Base-by-base conservation (phyloP, 2,797 vertebrate species). In the Sebastes flavidus region DNA sequence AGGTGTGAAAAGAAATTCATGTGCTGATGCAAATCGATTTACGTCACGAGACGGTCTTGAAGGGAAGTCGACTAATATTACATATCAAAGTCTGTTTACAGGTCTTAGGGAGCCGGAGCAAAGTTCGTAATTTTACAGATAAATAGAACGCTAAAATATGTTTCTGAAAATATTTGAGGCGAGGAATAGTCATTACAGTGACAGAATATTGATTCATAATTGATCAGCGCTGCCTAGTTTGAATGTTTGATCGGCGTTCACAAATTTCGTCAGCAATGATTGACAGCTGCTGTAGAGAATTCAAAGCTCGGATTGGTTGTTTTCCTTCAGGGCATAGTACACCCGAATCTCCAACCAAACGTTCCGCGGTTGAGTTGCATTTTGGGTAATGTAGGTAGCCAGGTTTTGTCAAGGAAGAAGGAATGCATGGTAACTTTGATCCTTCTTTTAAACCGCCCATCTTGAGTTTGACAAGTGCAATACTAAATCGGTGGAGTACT, bases 61-160 rank as follows among this genome's bases (percentile, higher is more conserved):
- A 38, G 13, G 36, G 13, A 38, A 0, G 36, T 38, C 13, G 36
- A 38, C 36, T 38, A 6, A 14, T 38, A 38, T 38, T 14, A 38
- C 36, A 38, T 0, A 38, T 38, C 13, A 38, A 38, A 38, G 36
- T 38, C 38, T 14, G 38, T 38, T 38, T 38, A 38, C 36, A 14
- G 36, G 36, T 38, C 36, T 14, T 38, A 38, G 38, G 38, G 38
- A 38, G 16, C 1, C 3, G 16, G 42, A 46, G 42, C 0, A 18
- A 18, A 2, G 6, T 18, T 46, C 0, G 16, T 0, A 0, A 46
- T 46, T 46, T 46, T 8, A 18, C 42, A 46, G 42, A 46, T 18
- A 46, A 46, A 46, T 16, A 18, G 42, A 46, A 46, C 3, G 1
- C 42, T 46, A 8, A 46, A 46, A 46, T 46, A 46, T 18, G 16